Conservation (phyloP, 2,888 invertebrate species). For the Stenchaetothrips biformis region DNA sequence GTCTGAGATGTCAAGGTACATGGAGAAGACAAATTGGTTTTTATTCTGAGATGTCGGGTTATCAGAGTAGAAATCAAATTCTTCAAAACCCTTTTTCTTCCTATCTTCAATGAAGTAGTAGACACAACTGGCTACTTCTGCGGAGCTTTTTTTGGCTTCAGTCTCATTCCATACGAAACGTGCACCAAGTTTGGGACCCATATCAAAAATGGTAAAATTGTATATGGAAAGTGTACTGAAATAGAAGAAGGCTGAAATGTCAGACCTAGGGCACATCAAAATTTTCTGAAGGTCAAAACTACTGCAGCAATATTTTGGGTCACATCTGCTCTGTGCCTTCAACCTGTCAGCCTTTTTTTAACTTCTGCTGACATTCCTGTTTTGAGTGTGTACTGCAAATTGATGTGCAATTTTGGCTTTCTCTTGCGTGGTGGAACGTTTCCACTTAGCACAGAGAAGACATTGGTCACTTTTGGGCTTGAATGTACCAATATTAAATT, state of each 20-base stretch:
- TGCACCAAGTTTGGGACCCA: background rate
- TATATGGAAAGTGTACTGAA: too few species aligned
- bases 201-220: background rate
- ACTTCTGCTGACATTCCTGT: background rate
- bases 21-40: too few species aligned
- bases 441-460: background rate
- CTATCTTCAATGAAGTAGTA: too few species aligned
- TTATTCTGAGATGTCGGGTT: too few species aligned
- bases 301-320: background rate
- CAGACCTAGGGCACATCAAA: too few species aligned
- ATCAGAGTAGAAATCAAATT: background rate
- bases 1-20: too few species aligned
- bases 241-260: too few species aligned
- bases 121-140: too few species aligned
- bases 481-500: background rate
- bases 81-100: background rate
- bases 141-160: background rate
- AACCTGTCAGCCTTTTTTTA: background rate
- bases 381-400: background rate
- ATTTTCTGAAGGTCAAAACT: background rate
- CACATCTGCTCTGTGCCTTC: background rate
- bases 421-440: background rate
- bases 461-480: background rate
- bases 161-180: background rate
- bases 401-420: background rate